Evolutionary conservation across 2,888 invertebrate genomes (phyloP).

Genomic region (Melitaea athalia): DNA sequence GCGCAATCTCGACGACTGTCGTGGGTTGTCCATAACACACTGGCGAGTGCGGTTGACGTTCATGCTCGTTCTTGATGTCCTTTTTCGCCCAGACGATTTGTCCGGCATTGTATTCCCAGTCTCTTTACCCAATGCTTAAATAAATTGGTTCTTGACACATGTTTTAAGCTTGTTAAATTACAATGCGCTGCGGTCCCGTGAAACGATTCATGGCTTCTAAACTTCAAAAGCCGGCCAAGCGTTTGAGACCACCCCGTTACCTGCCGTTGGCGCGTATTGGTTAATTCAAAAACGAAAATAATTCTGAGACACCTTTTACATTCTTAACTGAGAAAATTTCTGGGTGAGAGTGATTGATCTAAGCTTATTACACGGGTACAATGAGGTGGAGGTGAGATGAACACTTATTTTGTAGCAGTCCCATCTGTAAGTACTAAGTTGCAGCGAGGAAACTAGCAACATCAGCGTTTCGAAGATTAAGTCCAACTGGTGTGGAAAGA

Average conservation of each 20-base stretch:
- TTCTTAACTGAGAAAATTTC: too few species aligned
- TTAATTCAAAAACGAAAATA: neutral
- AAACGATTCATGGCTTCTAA: conserved; percentile 38
- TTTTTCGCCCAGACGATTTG: conserved; percentile 42
- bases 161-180: conserved; percentile 36
- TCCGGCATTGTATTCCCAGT: conserved; percentile 44
- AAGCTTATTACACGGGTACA: too few species aligned
- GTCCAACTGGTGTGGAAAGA: too few species aligned
- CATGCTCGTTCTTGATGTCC: conserved; percentile 27
- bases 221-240: conserved; percentile 6
- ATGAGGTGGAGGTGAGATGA: too few species aligned
- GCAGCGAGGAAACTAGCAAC: too few species aligned
- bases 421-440: too few species aligned
- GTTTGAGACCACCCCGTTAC: neutral
- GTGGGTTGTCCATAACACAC: too few species aligned
- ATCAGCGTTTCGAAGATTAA: too few species aligned
- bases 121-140: conserved; percentile 43
- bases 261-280: neutral
- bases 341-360: too few species aligned
- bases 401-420: too few species aligned
- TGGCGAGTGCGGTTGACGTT: too few species aligned
- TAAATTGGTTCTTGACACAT: conserved; percentile 41
- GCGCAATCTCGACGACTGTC: too few species aligned
- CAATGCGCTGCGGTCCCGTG: conserved; percentile 37
- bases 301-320: neutral